Evolutionary conservation across 2,113 vertebrate species (phyloP).

Genomic region (Chinchilla lanigera): DNA sequence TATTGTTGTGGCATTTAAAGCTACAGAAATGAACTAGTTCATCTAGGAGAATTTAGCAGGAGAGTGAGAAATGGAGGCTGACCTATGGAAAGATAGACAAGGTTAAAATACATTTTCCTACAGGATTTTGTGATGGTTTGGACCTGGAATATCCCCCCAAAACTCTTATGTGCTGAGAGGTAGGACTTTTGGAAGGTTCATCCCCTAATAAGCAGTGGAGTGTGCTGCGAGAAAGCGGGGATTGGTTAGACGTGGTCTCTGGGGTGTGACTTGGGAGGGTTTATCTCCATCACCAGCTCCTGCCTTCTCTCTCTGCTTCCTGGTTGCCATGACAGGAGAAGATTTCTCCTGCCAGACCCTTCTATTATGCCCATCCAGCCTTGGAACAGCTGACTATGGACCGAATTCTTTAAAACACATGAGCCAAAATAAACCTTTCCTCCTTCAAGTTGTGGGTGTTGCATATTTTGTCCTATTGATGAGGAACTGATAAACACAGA

Average conservation of each 20-base stretch:
- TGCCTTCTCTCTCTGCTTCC: neutral
- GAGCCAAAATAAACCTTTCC: neutral
- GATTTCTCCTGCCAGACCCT: neutral
- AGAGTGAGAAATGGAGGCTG: neutral
- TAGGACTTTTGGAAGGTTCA: neutral
- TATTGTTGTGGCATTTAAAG: conserved; percentile 34
- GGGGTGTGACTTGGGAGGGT: neutral
- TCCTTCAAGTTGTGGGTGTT: neutral
- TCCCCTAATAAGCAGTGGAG: neutral
- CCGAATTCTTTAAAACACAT: neutral
- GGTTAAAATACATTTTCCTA: neutral
- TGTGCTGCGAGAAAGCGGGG: neutral
- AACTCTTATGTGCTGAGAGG: neutral
- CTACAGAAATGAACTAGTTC: neutral
- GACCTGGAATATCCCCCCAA: neutral
- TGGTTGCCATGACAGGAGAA: neutral
- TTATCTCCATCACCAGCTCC: neutral
- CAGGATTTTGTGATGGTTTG: neutral
- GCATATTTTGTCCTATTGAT: neutral
- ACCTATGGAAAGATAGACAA: neutral
- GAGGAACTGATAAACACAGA: neutral
- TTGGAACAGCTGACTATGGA: neutral
- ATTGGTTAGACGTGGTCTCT: neutral
- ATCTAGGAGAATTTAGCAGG: neutral
- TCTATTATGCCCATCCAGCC: neutral